Evolutionary conservation across 53 echinoderm and acorn worm genomes (phyloP), one percentile per base, ranked within the genome.

Genomic region (Mesocentrotus franciscanus): DNA sequence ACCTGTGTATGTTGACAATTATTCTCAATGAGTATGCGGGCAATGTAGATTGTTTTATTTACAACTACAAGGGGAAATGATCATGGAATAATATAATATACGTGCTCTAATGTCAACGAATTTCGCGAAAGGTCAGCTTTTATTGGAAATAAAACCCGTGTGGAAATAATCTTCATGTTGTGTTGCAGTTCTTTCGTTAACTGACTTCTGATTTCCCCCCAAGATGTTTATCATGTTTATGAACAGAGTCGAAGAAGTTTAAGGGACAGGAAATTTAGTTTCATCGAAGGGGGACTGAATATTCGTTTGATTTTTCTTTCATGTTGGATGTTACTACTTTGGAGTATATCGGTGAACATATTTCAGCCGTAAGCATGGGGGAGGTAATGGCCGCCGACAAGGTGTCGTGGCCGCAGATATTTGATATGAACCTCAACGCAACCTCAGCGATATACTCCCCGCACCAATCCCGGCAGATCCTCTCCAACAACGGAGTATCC

Each of bases 351-450:
- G 75, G 92, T 56, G 71, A 74, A 58, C 22, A 91, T 30, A 33
- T 26, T 68, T 39, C 22, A 91, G 70, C 64, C 39, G 91, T 66
- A 83, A 93, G 4, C 70, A 94, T 94, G 95, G 95, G 95, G 12
- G 95, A 94, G 85, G 95, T 94, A 5, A 94, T 94, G 95, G 95
- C 95, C 8, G 95, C 95, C 85, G 95, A 94, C 29, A 94, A 94
- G 87, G 87, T 72, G 27, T 64, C 87, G 35, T 94, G 95, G 95
- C 85, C 85, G 71, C 95, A 85, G 72, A 49, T 85, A 26, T 94
- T 94, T 49, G 95, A 94, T 35, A 94, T 94, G 95, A 94, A 94
- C 56, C 87, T 94, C 39, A 94, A 94, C 95, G 95, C 95, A 66
- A 94, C 95, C 66, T 94, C 95, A 71, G 95, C 95, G 36, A 70